Base-by-base conservation (phyloP, 1,140 invertebrate species). In the Leptestheria dahalacensis region DNA sequence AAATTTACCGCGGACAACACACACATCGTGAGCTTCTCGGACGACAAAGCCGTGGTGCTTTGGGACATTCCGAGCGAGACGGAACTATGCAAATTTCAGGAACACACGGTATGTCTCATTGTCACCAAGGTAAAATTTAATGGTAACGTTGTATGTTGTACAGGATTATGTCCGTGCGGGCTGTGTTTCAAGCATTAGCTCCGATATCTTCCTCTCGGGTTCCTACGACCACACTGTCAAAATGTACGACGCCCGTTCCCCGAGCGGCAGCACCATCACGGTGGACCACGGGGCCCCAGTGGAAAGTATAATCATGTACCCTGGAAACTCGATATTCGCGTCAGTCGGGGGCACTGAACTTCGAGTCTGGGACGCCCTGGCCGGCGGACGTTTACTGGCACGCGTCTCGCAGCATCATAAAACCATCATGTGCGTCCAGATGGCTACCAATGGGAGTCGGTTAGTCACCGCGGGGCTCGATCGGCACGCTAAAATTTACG, bases 401-500 rank as follows among this genome's bases (percentile, higher is more conserved):
- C 82, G 80, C 71, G 77, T 92, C 65, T 81, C 82, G 48, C 82
- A 88, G 68, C 85, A 97, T 72, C 91, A 97, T 69, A 97, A 97
- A 78, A 94, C 92, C 1, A 82, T 97, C 1, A 96, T 91, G 2
- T 84, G 83, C 64, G 66, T 96, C 21, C 73, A 78, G 64, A 75
- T 93, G 58, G 84, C 85, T 21, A 86, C 82, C 23, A 82, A 90
- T 68, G 84, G 84, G 24, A 83, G 81, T 59, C 78, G 88, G 66
- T 74, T 98, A 41, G 68, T 97, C 62, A 95, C 92, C 9, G 90
- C 83, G 4, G 92, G 90, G 2, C 74, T 97, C 48, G 95, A 98
- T 69, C 80, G 87, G 65, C 90, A 96, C 74, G 84, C 97, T 0
- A 97, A 97, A 77, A 82, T 97, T 64, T 96, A 94, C 73, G 88